Evolutionary conservation across 1,140 invertebrate genomes (phyloP).

Genomic region (Spodoptera litura): DNA sequence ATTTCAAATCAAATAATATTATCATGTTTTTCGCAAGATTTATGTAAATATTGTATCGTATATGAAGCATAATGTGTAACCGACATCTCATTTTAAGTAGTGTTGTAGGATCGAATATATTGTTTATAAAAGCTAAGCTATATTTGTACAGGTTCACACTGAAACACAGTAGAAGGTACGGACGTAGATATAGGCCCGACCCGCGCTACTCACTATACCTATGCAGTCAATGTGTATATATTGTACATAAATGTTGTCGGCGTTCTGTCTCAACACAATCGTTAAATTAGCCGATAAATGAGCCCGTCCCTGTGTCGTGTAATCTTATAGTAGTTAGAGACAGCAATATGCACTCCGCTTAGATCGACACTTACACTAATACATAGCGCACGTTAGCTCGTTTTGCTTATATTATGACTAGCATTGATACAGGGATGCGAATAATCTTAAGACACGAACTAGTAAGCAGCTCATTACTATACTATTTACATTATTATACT

Average conservation of each 20-base stretch:
- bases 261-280: background rate
- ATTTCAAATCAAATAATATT: slow-evolving; percentile 14
- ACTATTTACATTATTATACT: no score
- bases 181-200: background rate
- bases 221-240: slow-evolving; percentile 16
- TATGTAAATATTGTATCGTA: slow-evolving; percentile 41
- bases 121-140: background rate
- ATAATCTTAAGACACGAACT: slow-evolving; percentile 12
- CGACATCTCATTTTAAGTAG: slow-evolving; percentile 47
- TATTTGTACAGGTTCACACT: slow-evolving; percentile 8
- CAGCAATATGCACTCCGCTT: no score
- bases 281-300: background rate
- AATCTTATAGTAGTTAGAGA: no score
- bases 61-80: slow-evolving; percentile 28
- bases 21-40: slow-evolving; percentile 3
- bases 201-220: background rate
- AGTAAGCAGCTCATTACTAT: slow-evolving; percentile 14
- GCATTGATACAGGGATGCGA: slow-evolving; percentile 41
- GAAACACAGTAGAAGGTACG: background rate
- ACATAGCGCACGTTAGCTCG: no score
- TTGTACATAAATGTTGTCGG: slow-evolving; percentile 26
- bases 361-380: no score
- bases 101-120: slow-evolving; percentile 18
- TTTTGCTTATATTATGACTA: background rate
- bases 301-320: slow-evolving; percentile 18